Conservation (phyloP, 2,888 invertebrate genomes). For the Cacoxenus indagator region DNA sequence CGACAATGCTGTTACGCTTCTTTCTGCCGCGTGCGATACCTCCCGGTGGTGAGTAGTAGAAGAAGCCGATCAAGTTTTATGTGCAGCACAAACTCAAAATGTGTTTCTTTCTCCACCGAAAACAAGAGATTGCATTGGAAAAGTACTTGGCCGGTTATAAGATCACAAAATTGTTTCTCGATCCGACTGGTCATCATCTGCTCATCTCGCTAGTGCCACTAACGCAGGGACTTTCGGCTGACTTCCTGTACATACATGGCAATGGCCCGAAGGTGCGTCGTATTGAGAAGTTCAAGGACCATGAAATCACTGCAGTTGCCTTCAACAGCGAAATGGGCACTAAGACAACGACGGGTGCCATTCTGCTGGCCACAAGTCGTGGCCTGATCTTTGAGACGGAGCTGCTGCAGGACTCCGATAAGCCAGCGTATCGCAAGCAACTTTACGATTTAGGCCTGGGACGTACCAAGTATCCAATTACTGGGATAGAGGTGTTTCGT, state of each 20-base stretch:
- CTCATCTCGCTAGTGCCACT: constrained; percentile 79
- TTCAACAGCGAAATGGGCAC: constrained; percentile 86
- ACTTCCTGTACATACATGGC: constrained; percentile 85
- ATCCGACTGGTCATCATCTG: constrained; percentile 89
- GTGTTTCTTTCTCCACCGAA: constrained; percentile 5
- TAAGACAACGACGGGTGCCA: constrained; percentile 82
- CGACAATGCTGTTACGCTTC: constrained; percentile 80
- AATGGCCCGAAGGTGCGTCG: constrained; percentile 82
- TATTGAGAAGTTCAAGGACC: constrained; percentile 72
- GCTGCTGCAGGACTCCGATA: constrained; percentile 84
- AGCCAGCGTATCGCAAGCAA: constrained; percentile 89
- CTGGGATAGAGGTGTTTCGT: constrained; percentile 88
- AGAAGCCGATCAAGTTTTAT: neutral
- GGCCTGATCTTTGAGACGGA: constrained; percentile 94
- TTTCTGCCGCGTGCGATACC: constrained; percentile 84
- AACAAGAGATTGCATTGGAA: constrained; percentile 66
- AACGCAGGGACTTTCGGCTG: constrained; percentile 73
- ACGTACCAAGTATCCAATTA: constrained; percentile 80
- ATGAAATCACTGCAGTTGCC: constrained; percentile 91
- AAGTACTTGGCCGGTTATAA: constrained; percentile 66
- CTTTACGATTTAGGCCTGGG: constrained; percentile 90
- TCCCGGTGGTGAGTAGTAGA: constrained; percentile 77
- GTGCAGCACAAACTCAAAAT: neutral
- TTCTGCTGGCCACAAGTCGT: constrained; percentile 90
- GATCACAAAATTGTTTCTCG: constrained; percentile 73